phyloP scores from a whole-genome alignment of 2,113 vertebrate genomes.

The Oncorhynchus masou region DNA sequence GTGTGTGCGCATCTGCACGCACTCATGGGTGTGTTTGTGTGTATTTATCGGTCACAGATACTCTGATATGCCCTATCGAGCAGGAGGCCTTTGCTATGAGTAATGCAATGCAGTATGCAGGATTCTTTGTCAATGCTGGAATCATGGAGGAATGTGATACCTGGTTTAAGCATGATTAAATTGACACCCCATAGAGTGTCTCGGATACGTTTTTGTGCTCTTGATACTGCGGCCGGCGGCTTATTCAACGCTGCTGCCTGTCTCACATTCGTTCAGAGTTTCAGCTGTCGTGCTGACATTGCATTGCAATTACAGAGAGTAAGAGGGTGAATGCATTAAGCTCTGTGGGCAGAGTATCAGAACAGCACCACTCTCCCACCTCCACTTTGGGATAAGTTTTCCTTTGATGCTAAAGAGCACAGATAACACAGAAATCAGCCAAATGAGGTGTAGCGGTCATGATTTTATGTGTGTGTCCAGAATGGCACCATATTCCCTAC shows the following conservation, averaged over 20 bases:
- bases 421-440: not conserved
- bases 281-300: constrained; percentile 69
- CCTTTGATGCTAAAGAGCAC: constrained; percentile 15
- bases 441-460: not conserved
- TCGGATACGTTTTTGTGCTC: constrained; percentile 67
- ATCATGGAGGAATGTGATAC: constrained; percentile 70
- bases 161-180: constrained; percentile 74
- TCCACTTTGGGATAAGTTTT: not conserved
- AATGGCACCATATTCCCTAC: too few species aligned
- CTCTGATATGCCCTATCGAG: constrained; percentile 41
- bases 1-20: constrained; percentile 18
- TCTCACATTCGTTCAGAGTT: constrained; percentile 63
- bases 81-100: constrained; percentile 38
- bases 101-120: constrained; percentile 49
- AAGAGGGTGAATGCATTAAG: constrained; percentile 48
- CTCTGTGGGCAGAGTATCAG: constrained; percentile 32
- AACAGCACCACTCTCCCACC: constrained; percentile 8
- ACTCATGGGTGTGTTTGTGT: not conserved
- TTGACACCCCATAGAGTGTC: constrained; percentile 76
- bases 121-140: constrained; percentile 70
- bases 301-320: constrained; percentile 71
- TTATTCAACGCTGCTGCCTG: constrained; percentile 65
- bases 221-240: constrained; percentile 60
- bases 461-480: too few species aligned
- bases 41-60: constrained; percentile 55